These are phyloP conservation scores for Lophura nycthemera DNA, from an alignment of 2,113 vertebrate genomes.

Conservation along the genomic window DNA sequence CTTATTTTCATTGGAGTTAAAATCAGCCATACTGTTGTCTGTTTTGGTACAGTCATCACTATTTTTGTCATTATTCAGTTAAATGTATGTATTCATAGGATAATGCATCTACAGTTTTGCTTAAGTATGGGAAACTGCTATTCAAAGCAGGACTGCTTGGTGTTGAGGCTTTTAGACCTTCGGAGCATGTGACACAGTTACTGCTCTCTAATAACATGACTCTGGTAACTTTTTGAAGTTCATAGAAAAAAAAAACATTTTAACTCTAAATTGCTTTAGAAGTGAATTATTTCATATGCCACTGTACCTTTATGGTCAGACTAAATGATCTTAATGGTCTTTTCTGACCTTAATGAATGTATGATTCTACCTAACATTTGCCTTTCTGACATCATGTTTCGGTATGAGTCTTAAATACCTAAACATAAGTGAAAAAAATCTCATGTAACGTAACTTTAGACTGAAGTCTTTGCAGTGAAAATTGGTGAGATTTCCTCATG, in stretches of 20 bases:
- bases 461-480: neutral
- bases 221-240: constrained; percentile 9
- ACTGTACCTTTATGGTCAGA: neutral
- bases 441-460: neutral
- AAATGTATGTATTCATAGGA: neutral
- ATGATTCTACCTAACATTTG: neutral
- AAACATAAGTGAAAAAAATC: neutral
- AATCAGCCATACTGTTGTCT: neutral
- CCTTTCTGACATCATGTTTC: neutral
- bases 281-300: neutral
- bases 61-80: neutral
- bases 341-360: too few relatives aligned
- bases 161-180: neutral
- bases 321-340: too few relatives aligned
- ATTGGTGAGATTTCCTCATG: neutral
- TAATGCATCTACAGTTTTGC: neutral
- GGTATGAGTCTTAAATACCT: neutral
- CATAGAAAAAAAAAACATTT: neutral
- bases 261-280: neutral
- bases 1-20: constrained; percentile 32
- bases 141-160: neutral
- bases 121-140: neutral
- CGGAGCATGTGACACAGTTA: neutral
- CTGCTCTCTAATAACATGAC: neutral
- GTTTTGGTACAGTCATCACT: neutral